These are phyloP conservation scores for Clarias fuscus DNA, from an alignment of 2,797 vertebrate genomes.

Conservation along the genomic window DNA sequence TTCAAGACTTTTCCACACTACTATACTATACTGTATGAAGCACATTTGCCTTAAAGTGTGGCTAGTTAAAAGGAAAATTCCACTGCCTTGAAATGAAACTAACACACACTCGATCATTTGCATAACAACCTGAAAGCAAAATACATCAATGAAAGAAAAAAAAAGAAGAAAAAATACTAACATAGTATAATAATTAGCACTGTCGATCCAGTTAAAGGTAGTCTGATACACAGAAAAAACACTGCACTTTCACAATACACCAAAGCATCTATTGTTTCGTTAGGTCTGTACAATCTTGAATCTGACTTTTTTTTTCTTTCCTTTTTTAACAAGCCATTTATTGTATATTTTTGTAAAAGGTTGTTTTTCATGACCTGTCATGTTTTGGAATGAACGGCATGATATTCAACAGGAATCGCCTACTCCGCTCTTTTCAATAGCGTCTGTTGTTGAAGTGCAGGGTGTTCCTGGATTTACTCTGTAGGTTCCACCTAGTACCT, in stretches of 20 bases:
- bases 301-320: slow-evolving; percentile 3
- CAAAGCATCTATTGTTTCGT: slow-evolving; percentile 21
- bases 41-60: slow-evolving; percentile 12
- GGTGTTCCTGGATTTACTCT: slow-evolving; percentile 46
- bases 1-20: too few species aligned
- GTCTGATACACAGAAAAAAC: slow-evolving; percentile 33
- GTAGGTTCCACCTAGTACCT: slow-evolving; percentile 43
- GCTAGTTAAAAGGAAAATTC: background rate
- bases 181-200: slow-evolving; percentile 51
- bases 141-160: slow-evolving; percentile 31
- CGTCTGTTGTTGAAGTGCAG: slow-evolving; percentile 38
- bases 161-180: slow-evolving; percentile 48
- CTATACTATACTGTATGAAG: background rate
- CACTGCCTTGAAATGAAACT: slow-evolving; percentile 40
- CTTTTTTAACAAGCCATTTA: background rate
- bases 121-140: slow-evolving; percentile 39
- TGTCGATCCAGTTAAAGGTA: slow-evolving; percentile 50
- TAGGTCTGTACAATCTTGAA: slow-evolving; percentile 14
- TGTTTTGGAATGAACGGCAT: slow-evolving; percentile 1
- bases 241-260: slow-evolving; percentile 38
- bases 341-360: slow-evolving; percentile 13
- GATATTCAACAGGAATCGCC: slow-evolving; percentile 18
- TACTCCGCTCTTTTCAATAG: slow-evolving; percentile 34
- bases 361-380: slow-evolving; percentile 36
- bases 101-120: slow-evolving; percentile 33